A percentile compares a stretch with the other conserved stretches of the same genome.
phyloP scores from a whole-genome alignment of 2,113 vertebrate species.

The Callorhinus ursinus region DNA sequence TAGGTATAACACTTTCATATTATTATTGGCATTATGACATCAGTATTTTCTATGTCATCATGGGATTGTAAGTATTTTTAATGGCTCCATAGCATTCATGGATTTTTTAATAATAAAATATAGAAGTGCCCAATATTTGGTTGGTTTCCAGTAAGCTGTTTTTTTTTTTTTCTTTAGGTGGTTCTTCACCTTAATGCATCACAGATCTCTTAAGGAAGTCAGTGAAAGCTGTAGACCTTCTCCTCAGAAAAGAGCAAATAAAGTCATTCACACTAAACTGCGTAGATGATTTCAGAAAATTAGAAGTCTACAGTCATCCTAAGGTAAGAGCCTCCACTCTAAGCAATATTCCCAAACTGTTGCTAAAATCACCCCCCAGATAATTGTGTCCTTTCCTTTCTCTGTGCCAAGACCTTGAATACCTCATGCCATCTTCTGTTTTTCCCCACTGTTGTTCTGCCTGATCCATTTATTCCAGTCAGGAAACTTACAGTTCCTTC shows the following conservation, averaged over 20 bases:
- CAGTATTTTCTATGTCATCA: neutral
- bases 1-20: neutral
- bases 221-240: neutral
- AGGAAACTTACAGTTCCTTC: neutral
- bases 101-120: constrained; percentile 45
- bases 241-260: neutral
- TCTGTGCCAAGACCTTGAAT: neutral
- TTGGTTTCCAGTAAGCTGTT: neutral
- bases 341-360: neutral
- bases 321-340: neutral
- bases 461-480: neutral
- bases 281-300: neutral
- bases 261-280: neutral
- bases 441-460: neutral
- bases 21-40: neutral
- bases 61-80: neutral
- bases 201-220: neutral
- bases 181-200: neutral
- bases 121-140: neutral
- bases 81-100: neutral
- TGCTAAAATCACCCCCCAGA: neutral
- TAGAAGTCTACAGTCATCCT: neutral
- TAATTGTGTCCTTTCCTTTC: neutral
- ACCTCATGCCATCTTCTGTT: neutral
- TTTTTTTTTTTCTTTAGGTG: neutral